A percentile compares a stretch with the other conserved stretches of the same genome.
These are phyloP conservation scores for Salticus scenicus DNA, from an alignment of 2,888 invertebrate species.

Conservation along the genomic window DNA sequence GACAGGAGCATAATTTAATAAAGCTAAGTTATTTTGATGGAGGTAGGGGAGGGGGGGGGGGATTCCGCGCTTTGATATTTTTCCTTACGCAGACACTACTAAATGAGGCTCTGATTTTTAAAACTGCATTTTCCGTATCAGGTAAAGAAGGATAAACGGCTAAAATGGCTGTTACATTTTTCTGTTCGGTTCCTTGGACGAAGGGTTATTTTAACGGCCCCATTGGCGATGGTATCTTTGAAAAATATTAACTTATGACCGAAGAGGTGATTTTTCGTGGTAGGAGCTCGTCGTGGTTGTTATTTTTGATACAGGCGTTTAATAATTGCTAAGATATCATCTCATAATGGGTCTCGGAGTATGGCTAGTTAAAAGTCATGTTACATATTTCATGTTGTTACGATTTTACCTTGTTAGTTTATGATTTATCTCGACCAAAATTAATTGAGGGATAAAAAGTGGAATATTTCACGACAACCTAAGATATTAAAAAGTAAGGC, in stretches of 20 bases:
- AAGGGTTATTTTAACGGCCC: too few species aligned
- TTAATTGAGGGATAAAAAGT: too few species aligned
- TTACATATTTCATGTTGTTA: not conserved
- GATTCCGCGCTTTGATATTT: not conserved
- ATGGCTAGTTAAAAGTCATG: not conserved
- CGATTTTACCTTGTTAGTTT: too few species aligned
- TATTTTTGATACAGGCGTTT: not conserved
- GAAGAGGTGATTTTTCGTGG: not conserved
- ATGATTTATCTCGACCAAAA: too few species aligned
- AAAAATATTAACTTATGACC: not conserved
- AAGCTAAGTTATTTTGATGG: too few species aligned
- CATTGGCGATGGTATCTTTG: not conserved
- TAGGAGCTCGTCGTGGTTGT: not conserved
- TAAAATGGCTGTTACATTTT: not conserved
- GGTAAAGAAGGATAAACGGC: too few species aligned
- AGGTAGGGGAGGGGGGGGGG: too few species aligned
- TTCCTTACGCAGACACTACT: not conserved
- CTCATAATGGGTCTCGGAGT: not conserved
- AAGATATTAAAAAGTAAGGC: too few species aligned
- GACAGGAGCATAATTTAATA: too few species aligned
- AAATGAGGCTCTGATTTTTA: not conserved
- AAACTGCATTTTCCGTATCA: not conserved
- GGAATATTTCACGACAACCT: too few species aligned
- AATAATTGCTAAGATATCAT: not conserved
- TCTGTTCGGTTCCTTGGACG: not conserved